A percentile compares a stretch with the other conserved stretches of the same genome.
Evolutionary conservation across 1,140 invertebrate species (phyloP).

Genomic region (Hyposmocoma kahamanoa): DNA sequence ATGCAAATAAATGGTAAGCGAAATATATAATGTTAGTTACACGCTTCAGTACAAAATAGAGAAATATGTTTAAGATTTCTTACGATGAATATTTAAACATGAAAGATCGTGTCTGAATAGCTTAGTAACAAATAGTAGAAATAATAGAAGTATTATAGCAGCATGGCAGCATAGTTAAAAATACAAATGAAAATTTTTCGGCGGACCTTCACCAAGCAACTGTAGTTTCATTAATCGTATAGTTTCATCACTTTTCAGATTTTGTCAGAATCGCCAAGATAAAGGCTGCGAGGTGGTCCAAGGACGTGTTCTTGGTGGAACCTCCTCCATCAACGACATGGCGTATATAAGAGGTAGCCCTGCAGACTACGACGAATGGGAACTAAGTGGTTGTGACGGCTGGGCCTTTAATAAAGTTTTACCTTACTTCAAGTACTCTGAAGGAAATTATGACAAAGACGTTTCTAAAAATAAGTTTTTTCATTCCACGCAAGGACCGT

Average conservation of each 20-base stretch:
- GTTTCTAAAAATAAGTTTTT: conserved; percentile 57
- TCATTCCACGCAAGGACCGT: conserved; percentile 56
- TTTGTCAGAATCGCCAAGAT: conserved; percentile 45
- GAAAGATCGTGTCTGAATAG: no score
- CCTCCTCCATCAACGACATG: conserved; percentile 88
- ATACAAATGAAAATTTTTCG: not conserved
- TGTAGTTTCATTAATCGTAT: conserved; percentile 44
- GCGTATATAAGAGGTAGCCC: conserved; percentile 83
- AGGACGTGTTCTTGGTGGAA: conserved; percentile 85
- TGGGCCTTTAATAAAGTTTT: conserved; percentile 82
- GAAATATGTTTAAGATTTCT: no score
- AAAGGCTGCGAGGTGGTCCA: conserved; percentile 59
- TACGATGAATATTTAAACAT: no score
- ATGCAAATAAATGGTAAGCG: no score
- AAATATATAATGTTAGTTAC: no score
- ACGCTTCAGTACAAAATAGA: no score
- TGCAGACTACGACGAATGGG: conserved; percentile 83
- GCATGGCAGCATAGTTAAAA: no score
- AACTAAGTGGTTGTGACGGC: conserved; percentile 72
- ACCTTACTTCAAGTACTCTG: conserved; percentile 78
- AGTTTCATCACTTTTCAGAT: conserved; percentile 36
- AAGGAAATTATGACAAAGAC: conserved; percentile 66
- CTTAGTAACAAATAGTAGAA: no score
- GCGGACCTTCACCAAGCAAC: conserved; percentile 3
- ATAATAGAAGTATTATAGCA: no score